Evolutionary conservation across 2,888 invertebrate genomes (phyloP), one percentile per base, ranked within the genome.

Genomic region (Andrena flavipes): DNA sequence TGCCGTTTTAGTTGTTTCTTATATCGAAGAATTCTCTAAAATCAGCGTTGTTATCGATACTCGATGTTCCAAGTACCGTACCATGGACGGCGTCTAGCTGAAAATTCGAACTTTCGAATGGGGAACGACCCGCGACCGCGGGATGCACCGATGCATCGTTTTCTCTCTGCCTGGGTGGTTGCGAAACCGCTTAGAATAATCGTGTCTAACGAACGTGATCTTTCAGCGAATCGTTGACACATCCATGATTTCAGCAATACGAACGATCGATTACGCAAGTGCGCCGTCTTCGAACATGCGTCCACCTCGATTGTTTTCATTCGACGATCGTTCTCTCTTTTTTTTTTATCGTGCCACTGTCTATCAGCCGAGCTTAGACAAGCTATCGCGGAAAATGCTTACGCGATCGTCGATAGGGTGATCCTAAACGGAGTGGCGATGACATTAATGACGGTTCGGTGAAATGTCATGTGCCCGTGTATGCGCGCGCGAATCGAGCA

Each of bases 381-480:
- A 80, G 77, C 54, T 78, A 56, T 49, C 69, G 65, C 59, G 42
- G 23, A 60, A 42, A 42, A 71, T 65, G 70, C 5, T 67, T 30
- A 20, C 35, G 48, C 54, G 42, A 70, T 7, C 64, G 60, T 80
- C 80, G 75, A 84, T 64, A 59, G 67, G 76, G 51, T 73, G 77
- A 84, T 82, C 63, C 30, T 80, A 65, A 85, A 79, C 80, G 63
- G 51, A 76, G 65, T 70, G 60, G 60, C 42, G 75, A 85, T 80
- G 83, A 79, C 82, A 80, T 60, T 87, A 71, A 88, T 76, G 80
- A 88, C 65, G 71, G 70, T 74, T 72, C 79, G 51, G 65, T 82
- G 87, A 82, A 82, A 82, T 88, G 85, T 87, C 80, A 83, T 78
- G 84, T 82, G 74, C 48, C 42, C 67, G 74, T 70, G 72, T 78